Evolutionary conservation across 2,113 vertebrate species (phyloP).

Genomic region (Lutjanus erythropterus): DNA sequence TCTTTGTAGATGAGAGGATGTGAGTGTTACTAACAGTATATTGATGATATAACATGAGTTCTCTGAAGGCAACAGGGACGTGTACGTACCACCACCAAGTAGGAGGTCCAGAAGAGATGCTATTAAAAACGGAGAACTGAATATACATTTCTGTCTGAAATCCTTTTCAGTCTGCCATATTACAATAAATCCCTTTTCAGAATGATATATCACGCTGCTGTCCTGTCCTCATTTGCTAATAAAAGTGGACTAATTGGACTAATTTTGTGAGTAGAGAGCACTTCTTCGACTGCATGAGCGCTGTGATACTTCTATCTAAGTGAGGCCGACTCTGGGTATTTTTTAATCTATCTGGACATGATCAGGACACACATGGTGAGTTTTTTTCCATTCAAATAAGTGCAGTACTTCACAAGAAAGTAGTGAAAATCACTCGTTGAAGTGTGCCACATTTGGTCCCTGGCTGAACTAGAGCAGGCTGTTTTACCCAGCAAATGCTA

Average conservation of each 20-base stretch:
- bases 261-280: neutral
- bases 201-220: neutral
- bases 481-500: neutral
- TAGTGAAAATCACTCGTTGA: neutral
- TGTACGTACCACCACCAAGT: no score
- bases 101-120: no score
- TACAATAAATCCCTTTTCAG: neutral
- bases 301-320: neutral
- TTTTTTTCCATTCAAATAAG: neutral
- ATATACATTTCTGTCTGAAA: neutral
- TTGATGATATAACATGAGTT: slow-evolving; percentile 7
- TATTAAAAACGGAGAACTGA: neutral
- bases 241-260: neutral
- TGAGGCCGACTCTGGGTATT: neutral
- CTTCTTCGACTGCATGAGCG: neutral
- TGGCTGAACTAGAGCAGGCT: neutral
- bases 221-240: neutral
- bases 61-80: neutral
- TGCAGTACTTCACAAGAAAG: neutral
- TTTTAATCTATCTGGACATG: neutral
- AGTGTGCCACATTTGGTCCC: neutral
- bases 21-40: neutral
- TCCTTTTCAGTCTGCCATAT: neutral
- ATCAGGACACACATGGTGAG: neutral
- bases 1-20: slow-evolving; percentile 6